Conservation (phyloP, 2,888 invertebrate species). For the Epirrhoe alternata region DNA sequence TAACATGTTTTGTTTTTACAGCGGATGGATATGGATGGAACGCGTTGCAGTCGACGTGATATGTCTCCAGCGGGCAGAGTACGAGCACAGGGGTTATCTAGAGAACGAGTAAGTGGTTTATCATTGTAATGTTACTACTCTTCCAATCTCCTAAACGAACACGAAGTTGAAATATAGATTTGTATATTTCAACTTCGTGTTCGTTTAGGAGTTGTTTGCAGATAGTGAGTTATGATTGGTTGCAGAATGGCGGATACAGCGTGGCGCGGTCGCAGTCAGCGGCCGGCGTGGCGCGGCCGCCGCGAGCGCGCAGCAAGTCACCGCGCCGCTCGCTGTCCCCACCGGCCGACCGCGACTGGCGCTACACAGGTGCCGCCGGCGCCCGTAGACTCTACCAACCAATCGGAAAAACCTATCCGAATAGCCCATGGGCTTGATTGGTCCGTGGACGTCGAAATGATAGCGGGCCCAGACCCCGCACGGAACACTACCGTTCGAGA, state of each 20-base stretch:
- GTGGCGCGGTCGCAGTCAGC: constrained; percentile 94
- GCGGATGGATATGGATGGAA: constrained; percentile 86
- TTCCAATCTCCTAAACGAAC: background rate
- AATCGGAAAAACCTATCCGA: constrained; percentile 42
- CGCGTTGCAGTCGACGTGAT: constrained; percentile 92
- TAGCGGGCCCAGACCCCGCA: constrained; percentile 76
- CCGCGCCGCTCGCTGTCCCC: constrained; percentile 94
- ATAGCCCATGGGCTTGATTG: constrained; percentile 41
- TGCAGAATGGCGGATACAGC: constrained; percentile 73
- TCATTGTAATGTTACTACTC: background rate
- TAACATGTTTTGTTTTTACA: constrained; percentile 43
- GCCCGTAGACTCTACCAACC: constrained; percentile 57
- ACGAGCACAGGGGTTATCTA: constrained; percentile 87
- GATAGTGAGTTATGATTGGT: constrained; percentile 5
- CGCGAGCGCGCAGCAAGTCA: constrained; percentile 91
- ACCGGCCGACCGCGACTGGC: constrained; percentile 87
- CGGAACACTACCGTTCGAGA: constrained; percentile 79
- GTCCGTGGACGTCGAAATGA: constrained; percentile 57
- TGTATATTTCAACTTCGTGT: background rate
- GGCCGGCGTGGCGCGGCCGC: constrained; percentile 86
- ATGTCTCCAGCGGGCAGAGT: constrained; percentile 92
- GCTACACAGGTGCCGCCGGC: constrained; percentile 84
- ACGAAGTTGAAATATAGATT: background rate
- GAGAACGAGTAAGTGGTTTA: constrained; percentile 77
- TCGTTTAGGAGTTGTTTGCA: constrained; percentile 4